A percentile compares a stretch with the other conserved stretches of the same genome.
These are phyloP conservation scores for Danaus plexippus DNA, from an alignment of 1,140 invertebrate species.

Conservation along the genomic window DNA sequence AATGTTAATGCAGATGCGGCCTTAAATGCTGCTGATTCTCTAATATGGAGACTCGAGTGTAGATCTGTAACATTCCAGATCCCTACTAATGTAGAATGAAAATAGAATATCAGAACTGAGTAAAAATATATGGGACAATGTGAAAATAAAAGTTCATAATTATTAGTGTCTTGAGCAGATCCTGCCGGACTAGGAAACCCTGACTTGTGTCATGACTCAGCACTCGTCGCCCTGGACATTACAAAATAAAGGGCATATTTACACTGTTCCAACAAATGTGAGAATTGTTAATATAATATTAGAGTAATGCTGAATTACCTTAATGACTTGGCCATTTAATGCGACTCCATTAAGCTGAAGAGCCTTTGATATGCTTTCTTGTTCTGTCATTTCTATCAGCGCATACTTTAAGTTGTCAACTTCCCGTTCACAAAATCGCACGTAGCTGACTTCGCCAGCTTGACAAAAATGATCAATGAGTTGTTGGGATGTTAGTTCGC, in stretches of 20 bases:
- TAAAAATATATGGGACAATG: no score
- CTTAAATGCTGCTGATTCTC: conserved; percentile 17
- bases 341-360: conserved; percentile 87
- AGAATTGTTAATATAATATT: conserved; percentile 4
- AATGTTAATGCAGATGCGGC: conserved; percentile 19
- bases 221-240: no score
- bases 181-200: no score
- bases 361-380: conserved; percentile 88
- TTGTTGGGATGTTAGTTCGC: conserved; percentile 76
- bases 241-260: no score
- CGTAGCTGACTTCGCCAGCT: conserved; percentile 96
- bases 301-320: conserved; percentile 33
- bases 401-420: conserved; percentile 83
- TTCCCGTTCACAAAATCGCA: conserved; percentile 91
- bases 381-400: conserved; percentile 95
- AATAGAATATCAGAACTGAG: no score
- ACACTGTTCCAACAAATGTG: background rate
- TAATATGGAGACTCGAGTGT: conserved; percentile 15
- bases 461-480: conserved; percentile 88
- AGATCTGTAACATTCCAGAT: conserved; percentile 23
- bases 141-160: no score
- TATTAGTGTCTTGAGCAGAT: no score
- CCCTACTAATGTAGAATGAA: conserved; percentile 18
- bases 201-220: no score
- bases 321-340: conserved; percentile 75